Evolutionary conservation across 2,113 vertebrate species (phyloP), one percentile per base, ranked within the genome.

Genomic region (Girardinichthys multiradiatus): DNA sequence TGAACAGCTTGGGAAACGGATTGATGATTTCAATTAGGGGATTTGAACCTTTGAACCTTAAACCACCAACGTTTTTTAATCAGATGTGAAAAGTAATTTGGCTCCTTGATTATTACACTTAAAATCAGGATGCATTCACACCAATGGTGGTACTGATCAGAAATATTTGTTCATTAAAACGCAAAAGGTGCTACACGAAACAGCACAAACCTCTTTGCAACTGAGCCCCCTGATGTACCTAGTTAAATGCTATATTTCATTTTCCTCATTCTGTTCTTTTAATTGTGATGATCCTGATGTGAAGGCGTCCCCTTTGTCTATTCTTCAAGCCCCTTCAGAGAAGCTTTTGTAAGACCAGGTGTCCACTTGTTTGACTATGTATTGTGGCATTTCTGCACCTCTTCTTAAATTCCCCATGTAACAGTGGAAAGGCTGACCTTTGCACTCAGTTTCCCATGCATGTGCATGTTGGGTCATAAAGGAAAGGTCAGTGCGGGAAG

Each of bases 401-500:
- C 70, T 51, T 54, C 37, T 39, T 39, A 39, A 39, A 12, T 39
- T 39, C 48, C 48, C 17, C 48, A 54, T 54, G 17, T 10, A 14
- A 60, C 3, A 8, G 73, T 0, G 37, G 70, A 66, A 28, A 76
- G 57, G 21, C 3, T 64, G 45, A 81, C 54, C 45, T 45, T 61
- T 51, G 8, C 12, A 1, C 57, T 35, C 10, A 76, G 27, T 10
- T 21, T 57, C 28, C 33, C 51, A 35, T 48, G n/a, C 37, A 51
- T 8, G 19, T 35, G 74, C 14, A 21, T 4, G 68, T 72, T 1
- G 17, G 37, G 2, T 24, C 15, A 64, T 79, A 57, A 39, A 64
- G 58, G 64, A 70, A 42, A 84, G 81, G 64, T 80, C 1, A 28
- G 8, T 54, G 48, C 9, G 2, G 14, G 64, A 63, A 31, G 73